A percentile compares a stretch with the other conserved stretches of the same genome.
Evolutionary conservation across 2,797 vertebrate genomes (phyloP).

Genomic region (Ceryle rudis): DNA sequence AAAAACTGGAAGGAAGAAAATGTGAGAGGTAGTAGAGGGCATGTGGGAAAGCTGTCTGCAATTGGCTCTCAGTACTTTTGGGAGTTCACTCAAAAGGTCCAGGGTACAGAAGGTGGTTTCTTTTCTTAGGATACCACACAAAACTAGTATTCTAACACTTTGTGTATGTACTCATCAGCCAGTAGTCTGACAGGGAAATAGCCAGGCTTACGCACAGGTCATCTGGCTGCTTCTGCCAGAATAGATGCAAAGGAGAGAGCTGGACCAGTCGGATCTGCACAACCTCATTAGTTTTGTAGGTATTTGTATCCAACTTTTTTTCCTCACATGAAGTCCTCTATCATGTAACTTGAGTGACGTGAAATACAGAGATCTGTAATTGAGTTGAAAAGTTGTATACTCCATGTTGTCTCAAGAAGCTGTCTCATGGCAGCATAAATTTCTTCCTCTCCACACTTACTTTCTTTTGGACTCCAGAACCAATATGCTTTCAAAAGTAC

Average conservation of each 20-base stretch:
- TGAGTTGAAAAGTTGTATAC: not conserved
- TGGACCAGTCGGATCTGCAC: not conserved
- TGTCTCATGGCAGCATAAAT: not conserved
- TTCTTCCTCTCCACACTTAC: not conserved
- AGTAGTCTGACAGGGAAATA: not conserved
- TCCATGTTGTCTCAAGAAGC: not conserved
- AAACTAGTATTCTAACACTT: not conserved
- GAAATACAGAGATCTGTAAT: not conserved
- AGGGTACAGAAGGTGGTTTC: not conserved
- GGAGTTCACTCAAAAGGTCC: not conserved
- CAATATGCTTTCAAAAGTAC: not conserved
- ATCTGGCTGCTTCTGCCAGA: not conserved
- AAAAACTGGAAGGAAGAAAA: not conserved
- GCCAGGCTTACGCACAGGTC: not conserved
- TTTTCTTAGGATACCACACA: not conserved
- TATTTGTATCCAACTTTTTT: not conserved
- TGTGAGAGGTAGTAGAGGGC: not conserved
- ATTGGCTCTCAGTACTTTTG: not conserved
- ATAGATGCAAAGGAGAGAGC: not conserved
- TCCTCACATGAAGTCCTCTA: not conserved
- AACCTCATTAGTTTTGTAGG: not conserved
- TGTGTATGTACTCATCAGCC: not conserved
- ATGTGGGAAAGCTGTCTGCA: not conserved
- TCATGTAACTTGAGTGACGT: not conserved
- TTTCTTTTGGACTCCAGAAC: not conserved